Evolutionary conservation across 2,113 vertebrate genomes (phyloP).

Genomic region (Pantherophis guttatus): DNA sequence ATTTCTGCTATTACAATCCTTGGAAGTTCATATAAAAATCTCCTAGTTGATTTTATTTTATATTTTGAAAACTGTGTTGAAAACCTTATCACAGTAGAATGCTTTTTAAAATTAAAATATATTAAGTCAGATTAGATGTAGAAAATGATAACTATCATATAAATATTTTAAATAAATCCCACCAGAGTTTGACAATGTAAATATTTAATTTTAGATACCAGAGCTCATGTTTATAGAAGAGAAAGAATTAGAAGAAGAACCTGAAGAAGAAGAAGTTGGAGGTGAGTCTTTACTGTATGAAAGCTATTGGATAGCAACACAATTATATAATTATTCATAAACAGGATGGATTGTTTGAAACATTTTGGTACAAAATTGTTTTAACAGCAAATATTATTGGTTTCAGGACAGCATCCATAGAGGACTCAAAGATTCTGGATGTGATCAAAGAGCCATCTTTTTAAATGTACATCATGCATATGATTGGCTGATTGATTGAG

Average conservation of each 20-base stretch:
- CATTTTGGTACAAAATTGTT: not conserved
- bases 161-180: not conserved
- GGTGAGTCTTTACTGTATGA: conserved; percentile 29
- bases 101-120: not conserved
- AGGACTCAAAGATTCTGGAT: not conserved
- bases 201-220: conserved; percentile 29
- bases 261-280: not conserved
- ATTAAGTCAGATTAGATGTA: not conserved
- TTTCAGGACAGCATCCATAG: not conserved
- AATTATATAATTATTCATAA: not conserved
- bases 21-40: not conserved
- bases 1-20: not conserved
- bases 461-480: not conserved
- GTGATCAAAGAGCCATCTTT: not conserved
- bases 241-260: conserved; percentile 26
- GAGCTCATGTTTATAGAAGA: conserved; percentile 48
- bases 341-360: not conserved
- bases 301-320: not conserved
- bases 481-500: not conserved
- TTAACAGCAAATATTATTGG: not conserved
- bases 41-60: not conserved
- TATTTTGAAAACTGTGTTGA: not conserved
- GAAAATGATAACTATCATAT: not conserved
- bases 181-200: not conserved
- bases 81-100: not conserved